Evolutionary conservation across 30 jellyfish, hydroid and myxozoan species (phyloP).

Genomic region (Nemopilema nomurai): DNA sequence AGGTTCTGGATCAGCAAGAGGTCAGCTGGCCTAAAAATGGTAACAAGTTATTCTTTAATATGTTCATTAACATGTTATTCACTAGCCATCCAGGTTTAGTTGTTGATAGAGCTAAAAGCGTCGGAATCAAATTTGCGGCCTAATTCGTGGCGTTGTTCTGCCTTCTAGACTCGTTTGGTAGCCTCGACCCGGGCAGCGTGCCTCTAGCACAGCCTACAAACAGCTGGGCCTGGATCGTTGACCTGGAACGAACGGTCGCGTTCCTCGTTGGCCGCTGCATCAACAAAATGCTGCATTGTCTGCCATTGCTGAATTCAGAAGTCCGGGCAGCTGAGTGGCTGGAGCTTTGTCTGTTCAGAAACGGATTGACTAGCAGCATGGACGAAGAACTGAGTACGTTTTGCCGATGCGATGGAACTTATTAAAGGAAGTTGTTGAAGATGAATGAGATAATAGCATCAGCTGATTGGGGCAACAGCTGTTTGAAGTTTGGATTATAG

Average conservation of each 20-base stretch:
- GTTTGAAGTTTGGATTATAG: neutral
- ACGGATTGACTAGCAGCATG: constrained; percentile 56
- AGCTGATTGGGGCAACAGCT: neutral
- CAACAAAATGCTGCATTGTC: constrained; percentile 48
- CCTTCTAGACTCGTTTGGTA: constrained; percentile 40
- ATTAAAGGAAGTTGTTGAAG: no score
- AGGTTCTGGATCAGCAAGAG: constrained; percentile 71
- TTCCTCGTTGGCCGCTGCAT: constrained; percentile 71
- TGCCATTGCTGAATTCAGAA: constrained; percentile 45
- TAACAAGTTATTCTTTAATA: neutral
- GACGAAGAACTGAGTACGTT: neutral
- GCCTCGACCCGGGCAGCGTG: constrained; percentile 58
- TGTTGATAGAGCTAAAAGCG: no score
- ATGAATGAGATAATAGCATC: neutral
- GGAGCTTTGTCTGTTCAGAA: constrained; percentile 43
- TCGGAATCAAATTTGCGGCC: no score
- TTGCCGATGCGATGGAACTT: no score
- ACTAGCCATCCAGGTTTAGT: no score
- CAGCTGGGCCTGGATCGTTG: constrained; percentile 86
- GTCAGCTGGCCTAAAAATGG: constrained; percentile 63
- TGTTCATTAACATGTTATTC: no score
- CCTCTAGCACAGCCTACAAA: constrained; percentile 64
- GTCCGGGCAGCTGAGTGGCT: constrained; percentile 54
- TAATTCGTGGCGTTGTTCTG: no score
- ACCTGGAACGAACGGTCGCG: constrained; percentile 64